Evolutionary conservation across 2,888 invertebrate species (phyloP), one percentile per base, ranked within the genome.

Genomic region (Macaria liturata): DNA sequence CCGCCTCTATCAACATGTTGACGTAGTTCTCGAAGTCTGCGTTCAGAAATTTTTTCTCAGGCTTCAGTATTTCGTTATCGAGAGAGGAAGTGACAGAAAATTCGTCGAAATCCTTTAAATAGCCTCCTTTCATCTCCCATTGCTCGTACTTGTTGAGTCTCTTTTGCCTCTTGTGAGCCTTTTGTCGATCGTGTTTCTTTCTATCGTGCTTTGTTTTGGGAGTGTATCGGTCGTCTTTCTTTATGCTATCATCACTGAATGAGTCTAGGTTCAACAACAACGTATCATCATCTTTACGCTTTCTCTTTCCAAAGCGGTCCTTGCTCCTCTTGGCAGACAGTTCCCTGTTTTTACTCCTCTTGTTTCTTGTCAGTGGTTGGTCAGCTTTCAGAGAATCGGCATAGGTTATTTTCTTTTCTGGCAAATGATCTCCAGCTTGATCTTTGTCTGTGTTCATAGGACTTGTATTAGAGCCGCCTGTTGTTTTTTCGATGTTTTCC

Each of bases 41-140:
- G 46, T 72, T 74, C 9, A 67, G 57, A 32, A 67, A 49, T 50
- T 79, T 78, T 54, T 68, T 74, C 55, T 80, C 76, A 0, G 70
- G 68, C 42, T 76, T 76, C 57, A 70, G 78, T 8, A 74, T 54
- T 8, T 81, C 79, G 47, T 78, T 80, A 49, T 83, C 81, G 60
- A 78, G 79, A 32, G 80, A 73, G 59, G 80, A 82, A 42, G 71
- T 73, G 49, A 78, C 48, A 34, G 83, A 80, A 57, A 81, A 77
- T 48, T 86, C 83, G 67, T 88, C 90, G 73, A 80, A 90, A 68
- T 90, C 86, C 67, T 84, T 84, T 64, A 88, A 67, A 54, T 86
- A 84, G 32, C 86, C 88, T 34, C 84, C 86, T 66, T 91, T 91
- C 80, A 88, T 85, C 72, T 90, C 88, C 85, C 88, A 91, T 60